Conservation (phyloP, 2,113 vertebrate species). For the Percina caprodes region DNA sequence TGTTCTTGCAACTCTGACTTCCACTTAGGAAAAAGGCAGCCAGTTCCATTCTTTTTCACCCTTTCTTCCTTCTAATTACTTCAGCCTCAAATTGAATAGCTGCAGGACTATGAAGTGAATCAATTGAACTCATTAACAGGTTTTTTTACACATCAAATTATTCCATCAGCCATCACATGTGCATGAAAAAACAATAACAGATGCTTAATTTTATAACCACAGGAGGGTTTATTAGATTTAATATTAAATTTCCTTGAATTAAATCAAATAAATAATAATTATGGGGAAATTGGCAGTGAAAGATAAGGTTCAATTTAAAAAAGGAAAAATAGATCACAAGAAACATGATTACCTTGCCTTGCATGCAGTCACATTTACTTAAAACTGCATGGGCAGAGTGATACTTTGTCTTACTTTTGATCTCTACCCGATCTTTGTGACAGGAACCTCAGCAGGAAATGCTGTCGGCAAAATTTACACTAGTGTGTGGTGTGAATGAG, state of each 20-base stretch:
- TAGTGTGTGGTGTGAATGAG: conserved; percentile 46
- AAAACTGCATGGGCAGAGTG: conserved; percentile 33
- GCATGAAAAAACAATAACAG: conserved; percentile 13
- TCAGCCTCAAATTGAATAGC: conserved; percentile 38
- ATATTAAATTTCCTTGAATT: conserved; percentile 15
- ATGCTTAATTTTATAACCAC: conserved; percentile 32
- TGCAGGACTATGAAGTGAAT: conserved; percentile 29
- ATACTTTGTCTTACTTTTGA: conserved; percentile 55
- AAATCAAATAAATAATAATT: conserved; percentile 20
- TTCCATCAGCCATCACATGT: conserved; percentile 20
- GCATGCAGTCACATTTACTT: conserved; percentile 8
- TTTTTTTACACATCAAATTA: conserved; percentile 14
- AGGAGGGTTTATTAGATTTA: conserved; percentile 25
- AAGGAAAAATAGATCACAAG: background rate
- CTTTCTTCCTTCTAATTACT: conserved; percentile 30
- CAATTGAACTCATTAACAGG: conserved; percentile 34
- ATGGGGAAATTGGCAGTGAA: background rate
- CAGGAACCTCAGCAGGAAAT: conserved; percentile 42
- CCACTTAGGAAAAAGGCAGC: background rate
- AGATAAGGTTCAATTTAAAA: conserved; percentile 31
- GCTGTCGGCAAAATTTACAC: conserved; percentile 66
- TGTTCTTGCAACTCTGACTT: conserved; percentile 30
- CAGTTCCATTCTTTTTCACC: conserved; percentile 24
- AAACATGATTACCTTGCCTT: conserved; percentile 12
- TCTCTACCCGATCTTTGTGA: conserved; percentile 45